Base-by-base conservation (phyloP, 1,140 invertebrate genomes). In the Drosophila seguyi region DNA sequence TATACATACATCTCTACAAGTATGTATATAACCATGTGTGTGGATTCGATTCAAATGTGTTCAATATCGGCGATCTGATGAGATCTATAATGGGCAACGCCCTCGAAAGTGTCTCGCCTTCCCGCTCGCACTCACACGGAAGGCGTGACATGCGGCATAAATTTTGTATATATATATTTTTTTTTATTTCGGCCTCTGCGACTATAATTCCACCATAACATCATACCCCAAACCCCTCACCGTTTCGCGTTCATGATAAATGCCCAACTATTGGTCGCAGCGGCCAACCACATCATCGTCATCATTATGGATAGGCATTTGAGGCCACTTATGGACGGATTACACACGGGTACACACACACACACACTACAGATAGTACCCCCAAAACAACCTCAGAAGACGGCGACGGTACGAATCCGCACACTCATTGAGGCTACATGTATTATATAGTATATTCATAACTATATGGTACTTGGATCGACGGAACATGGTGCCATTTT, bases 291-390 rank as follows among this genome's bases (percentile, higher is more conserved):
- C 45, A 77, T 81, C 47, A 61, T 74, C 58, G 79, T 67, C 39
- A 82, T 73, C 34, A 60, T 66, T 67, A 73, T 72, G 59, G 59
- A 74, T 74, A 74, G 55, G 73, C 73, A 81, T 72, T 66, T 77
- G 77, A 74, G 78, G 81, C 81, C 81, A 85, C 81, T 85, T 85
- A 85, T 68, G 81, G 62, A 44, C 81, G 79, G 73, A 84, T 84
- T 84, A 84, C 66, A 76, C 75, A 79, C 62, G 34, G 62, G 27
- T 42, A 13, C 36, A 25, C 36, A 42, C 36, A 22, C 50, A 50
- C n/a, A 63, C 7, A 45, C 29, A 42, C 38, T 55, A 38, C 25
- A 8, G 44, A 25, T 45, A 45, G 44, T 45, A 45, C 25, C 47
- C 25, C 47, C 3, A 4, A 3, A 8, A 10, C 22, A 7, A 11